Evolutionary conservation across 2,888 invertebrate species (phyloP).

Genomic region (Lasius fuliginosus): DNA sequence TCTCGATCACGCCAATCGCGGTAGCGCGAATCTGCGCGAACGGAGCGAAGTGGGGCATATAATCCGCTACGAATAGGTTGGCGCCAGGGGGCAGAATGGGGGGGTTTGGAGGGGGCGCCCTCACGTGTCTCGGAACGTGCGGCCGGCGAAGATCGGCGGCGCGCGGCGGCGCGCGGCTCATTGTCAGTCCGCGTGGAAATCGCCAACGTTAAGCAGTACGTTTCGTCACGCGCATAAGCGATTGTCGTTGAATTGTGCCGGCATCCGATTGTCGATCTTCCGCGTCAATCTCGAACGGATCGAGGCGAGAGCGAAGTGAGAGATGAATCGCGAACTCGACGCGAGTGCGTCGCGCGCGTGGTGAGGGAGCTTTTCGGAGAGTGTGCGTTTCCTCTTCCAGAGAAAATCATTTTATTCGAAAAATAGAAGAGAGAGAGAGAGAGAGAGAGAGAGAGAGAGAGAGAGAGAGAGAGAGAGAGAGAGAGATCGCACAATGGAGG

Average conservation of each 20-base stretch:
- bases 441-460: background rate
- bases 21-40: background rate
- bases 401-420: background rate
- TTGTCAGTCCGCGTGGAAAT: constrained; percentile 54
- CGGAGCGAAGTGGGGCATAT: constrained; percentile 57
- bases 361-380: background rate
- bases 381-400: background rate
- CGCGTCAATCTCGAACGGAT: too few relatives aligned
- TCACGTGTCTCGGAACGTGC: constrained; percentile 76
- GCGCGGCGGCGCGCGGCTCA: background rate
- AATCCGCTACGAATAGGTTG: constrained; percentile 65
- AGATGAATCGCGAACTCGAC: constrained; percentile 17
- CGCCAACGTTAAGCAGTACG: constrained; percentile 22
- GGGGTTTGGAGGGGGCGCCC: constrained; percentile 2
- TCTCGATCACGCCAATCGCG: constrained; percentile 66
- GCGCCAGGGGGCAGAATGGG: background rate
- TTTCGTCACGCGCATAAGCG: background rate
- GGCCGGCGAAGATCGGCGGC: constrained; percentile 57
- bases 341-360: constrained; percentile 15
- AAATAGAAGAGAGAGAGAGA: background rate
- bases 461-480: too few relatives aligned
- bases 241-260: background rate
- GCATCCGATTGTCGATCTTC: background rate
- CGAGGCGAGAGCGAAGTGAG: background rate
- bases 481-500: constrained; percentile 66